A percentile compares a stretch with the other conserved stretches of the same genome.
Conservation (phyloP, 2,797 vertebrate genomes). For the Urocyon cinereoargenteus region DNA sequence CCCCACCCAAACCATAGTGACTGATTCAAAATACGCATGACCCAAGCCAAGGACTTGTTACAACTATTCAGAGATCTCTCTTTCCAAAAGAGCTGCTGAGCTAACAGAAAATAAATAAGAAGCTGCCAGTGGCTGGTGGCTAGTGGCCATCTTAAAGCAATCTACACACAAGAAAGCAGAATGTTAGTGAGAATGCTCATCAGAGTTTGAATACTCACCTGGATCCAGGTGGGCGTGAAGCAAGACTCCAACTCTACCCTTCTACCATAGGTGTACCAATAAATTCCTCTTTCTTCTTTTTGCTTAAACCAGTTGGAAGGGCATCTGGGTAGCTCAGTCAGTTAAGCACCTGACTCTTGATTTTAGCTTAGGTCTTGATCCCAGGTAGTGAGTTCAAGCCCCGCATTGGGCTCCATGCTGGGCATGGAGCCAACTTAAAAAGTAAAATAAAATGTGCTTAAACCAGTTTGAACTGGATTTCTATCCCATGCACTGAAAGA, state of each 20-base stretch:
- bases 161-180: background rate
- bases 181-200: background rate
- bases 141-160: background rate
- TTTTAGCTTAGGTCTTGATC: background rate
- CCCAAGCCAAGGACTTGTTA: background rate
- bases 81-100: background rate
- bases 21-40: background rate
- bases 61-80: background rate
- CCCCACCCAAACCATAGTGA: background rate
- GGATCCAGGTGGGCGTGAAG: background rate
- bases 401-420: background rate
- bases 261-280: background rate
- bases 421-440: background rate
- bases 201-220: background rate
- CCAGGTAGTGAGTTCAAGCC: background rate
- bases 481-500: background rate
- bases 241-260: background rate
- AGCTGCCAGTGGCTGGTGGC: background rate
- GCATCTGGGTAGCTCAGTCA: background rate
- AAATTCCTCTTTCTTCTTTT: background rate
- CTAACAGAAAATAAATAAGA: slow-evolving; percentile 28
- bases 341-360: background rate
- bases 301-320: background rate
- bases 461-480: background rate
- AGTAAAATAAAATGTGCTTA: background rate